A percentile compares a stretch with the other conserved stretches of the same genome.
Evolutionary conservation across 2,113 vertebrate species (phyloP).

Genomic region (Dasyornis broadbenti): DNA sequence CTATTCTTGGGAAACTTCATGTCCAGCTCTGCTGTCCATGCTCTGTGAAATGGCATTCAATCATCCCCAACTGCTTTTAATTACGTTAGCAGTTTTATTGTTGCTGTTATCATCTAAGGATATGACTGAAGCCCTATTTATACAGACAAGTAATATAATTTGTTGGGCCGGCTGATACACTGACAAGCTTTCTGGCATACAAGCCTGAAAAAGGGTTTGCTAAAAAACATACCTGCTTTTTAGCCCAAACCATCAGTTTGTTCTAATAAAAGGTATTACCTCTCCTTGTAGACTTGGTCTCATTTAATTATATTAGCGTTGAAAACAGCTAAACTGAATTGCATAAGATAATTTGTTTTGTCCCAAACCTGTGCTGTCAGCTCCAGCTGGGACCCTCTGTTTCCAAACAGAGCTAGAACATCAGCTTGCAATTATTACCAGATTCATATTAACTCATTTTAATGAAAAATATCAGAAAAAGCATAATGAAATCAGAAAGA

Average conservation of each 20-base stretch:
- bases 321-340: conserved; percentile 3
- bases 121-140: conserved; percentile 8
- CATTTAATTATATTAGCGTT: not conserved
- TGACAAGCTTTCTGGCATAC: not conserved
- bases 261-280: not conserved
- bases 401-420: not conserved
- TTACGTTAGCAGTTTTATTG: conserved; percentile 32
- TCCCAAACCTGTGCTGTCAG: not conserved
- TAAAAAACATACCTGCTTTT: not conserved
- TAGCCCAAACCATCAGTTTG: not conserved
- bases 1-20: conserved; percentile 9
- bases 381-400: not conserved
- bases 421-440: not conserved
- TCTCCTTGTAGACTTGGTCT: not conserved
- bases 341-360: not conserved
- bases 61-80: conserved; percentile 36
- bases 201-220: not conserved
- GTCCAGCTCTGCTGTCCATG: not conserved
- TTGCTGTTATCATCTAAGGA: conserved; percentile 31
- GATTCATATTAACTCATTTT: not conserved
- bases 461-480: not conserved
- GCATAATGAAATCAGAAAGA: not conserved
- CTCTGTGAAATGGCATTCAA: not conserved
- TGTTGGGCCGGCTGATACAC: not conserved
- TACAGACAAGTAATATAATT: not conserved